Base-by-base conservation (phyloP, 2,113 vertebrate species). In the Trichechus manatus region DNA sequence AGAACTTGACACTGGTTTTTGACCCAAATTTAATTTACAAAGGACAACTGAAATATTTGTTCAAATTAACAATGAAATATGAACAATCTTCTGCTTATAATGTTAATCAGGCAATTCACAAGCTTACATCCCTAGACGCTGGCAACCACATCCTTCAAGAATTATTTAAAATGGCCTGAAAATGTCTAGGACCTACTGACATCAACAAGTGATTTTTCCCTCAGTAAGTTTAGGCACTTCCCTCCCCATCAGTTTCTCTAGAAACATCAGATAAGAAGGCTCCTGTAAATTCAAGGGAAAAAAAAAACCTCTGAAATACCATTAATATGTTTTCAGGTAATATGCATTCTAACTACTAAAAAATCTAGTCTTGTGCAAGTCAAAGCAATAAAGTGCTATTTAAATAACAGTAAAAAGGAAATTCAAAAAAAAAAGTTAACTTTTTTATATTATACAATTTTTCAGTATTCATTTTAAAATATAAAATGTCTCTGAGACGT, bases 381-480 rank as follows among this genome's bases (percentile, higher is more conserved):
- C 47, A 72, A 94, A 85, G 61, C 50, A 81, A 36, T 89, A 75
- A 83, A 91, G 78, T 74, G 13, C 72, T 56, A 64, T 79, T 93
- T 86, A 64, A 85, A 42, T 53, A 63, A 87, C 27, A 92, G 42
- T 20, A 94, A 78, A 79, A 91, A 10, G 47, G 6, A 47, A 47
- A 47, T 47, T 47, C 4, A 89, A 93, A 63, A 93, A 68, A 87
- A 27, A 78, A 72, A 86, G 63, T 70, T 39, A 82, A 85, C 6
- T 50, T 91, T 95, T 94, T 66, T 74, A 92, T 20, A 88, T 61
- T 92, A 92, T 36, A 29, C 50, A 96, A 50, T 59, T 82, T 86
- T 93, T 82, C 42, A 88, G 53, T 7, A 85, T 74, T 75, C 59
- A 84, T 66, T 96, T 93, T 50, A 75, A 96, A 96, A 39, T 39